phyloP scores from a whole-genome alignment of 2,888 invertebrate genomes.

The Lepidochrysops patricia region DNA sequence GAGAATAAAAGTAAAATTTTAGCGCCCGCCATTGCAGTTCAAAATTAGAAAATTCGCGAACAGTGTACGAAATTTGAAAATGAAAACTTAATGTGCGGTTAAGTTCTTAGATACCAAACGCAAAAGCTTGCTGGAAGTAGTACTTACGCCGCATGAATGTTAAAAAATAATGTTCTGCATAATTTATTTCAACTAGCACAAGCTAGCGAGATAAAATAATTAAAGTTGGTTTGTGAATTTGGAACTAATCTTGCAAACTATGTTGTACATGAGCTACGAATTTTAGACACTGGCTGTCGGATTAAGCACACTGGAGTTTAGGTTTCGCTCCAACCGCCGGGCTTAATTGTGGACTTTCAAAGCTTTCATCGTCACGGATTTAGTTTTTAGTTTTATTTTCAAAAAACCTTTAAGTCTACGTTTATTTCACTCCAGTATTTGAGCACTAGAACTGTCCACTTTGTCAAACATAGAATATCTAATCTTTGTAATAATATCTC shows the following conservation, averaged over 20 bases:
- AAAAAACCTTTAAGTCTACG: neutral
- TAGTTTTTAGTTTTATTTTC: slow-evolving; percentile 5
- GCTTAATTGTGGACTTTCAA: slow-evolving; percentile 38
- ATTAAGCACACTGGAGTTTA: slow-evolving; percentile 33
- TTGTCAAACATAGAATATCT: neutral
- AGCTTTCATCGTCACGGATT: slow-evolving; percentile 29
- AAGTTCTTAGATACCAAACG: no score
- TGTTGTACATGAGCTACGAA: slow-evolving; percentile 30
- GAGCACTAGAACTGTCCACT: neutral
- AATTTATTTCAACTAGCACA: neutral
- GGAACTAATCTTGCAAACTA: slow-evolving; percentile 29
- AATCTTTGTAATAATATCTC: no score
- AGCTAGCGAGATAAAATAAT: neutral
- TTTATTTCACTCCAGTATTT: no score
- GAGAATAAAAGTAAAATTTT: no score
- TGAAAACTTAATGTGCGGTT: no score
- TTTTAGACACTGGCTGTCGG: slow-evolving; percentile 30
- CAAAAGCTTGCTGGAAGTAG: no score
- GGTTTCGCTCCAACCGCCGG: slow-evolving; percentile 30
- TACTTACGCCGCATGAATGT: no score
- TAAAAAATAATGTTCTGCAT: neutral
- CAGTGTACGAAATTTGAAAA: no score
- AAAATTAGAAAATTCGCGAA: no score
- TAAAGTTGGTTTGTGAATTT: slow-evolving; percentile 10
- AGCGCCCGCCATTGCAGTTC: no score